Conservation (phyloP, 37 sponge, comb jelly and placozoan genomes). For the Oscarella lobularis region DNA sequence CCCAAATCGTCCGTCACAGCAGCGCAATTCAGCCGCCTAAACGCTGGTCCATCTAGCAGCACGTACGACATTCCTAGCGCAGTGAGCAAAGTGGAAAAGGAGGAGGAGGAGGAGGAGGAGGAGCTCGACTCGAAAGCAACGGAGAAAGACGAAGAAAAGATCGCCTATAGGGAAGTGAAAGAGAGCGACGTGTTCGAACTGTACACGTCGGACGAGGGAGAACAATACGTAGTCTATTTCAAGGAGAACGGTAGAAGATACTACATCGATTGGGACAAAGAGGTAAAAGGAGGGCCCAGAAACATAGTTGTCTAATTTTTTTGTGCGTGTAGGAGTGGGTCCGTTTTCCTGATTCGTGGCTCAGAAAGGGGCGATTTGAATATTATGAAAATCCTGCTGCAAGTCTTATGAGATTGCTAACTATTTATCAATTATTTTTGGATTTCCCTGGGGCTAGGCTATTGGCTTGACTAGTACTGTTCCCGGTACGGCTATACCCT, state of each 20-base stretch:
- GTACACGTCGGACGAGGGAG: slow-evolving; percentile 27
- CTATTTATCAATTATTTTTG: no score
- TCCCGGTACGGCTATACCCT: no score
- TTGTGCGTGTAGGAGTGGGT: not conserved
- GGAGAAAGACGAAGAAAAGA: no score
- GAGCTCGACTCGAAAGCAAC: not conserved
- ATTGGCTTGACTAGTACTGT: no score
- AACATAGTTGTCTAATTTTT: not conserved
- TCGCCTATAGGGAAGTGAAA: not conserved
- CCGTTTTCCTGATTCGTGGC: not conserved
- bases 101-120: not conserved
- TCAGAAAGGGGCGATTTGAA: not conserved
- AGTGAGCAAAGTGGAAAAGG: not conserved
- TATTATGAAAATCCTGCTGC: not conserved
- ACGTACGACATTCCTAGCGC: not conserved
- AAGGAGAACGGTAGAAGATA: slow-evolving; percentile 59
- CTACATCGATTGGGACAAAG: slow-evolving; percentile 65
- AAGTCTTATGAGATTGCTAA: no score
- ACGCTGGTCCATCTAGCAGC: slow-evolving; percentile 1
- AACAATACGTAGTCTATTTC: slow-evolving; percentile 53
- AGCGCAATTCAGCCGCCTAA: not conserved
- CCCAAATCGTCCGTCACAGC: not conserved
- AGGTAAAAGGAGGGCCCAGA: slow-evolving; percentile 13
- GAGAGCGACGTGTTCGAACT: slow-evolving; percentile 29
- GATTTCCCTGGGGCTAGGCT: no score